phyloP scores from a whole-genome alignment of 1,140 invertebrate species.

The Probaryconus sp. region DNA sequence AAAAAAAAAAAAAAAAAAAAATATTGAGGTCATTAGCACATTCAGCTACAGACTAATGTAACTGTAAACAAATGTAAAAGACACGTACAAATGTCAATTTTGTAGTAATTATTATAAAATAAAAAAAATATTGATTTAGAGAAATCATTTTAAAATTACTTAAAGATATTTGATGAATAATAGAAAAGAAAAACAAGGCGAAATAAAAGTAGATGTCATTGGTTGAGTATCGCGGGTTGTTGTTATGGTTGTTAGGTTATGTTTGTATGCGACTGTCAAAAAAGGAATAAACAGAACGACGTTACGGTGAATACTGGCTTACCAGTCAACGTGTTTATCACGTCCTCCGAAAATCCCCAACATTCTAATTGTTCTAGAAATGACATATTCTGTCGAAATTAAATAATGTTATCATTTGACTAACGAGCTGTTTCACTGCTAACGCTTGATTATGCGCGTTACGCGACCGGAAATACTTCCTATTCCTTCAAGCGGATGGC shows the following conservation, averaged over 20 bases:
- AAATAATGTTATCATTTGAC: slow-evolving; percentile 21
- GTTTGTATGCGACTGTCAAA: slow-evolving; percentile 32
- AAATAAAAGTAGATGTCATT: too few relatives aligned
- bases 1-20: too few relatives aligned
- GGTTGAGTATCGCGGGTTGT: too few relatives aligned
- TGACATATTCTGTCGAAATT: slow-evolving; percentile 22
- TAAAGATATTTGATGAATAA: too few relatives aligned
- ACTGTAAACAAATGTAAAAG: too few relatives aligned
- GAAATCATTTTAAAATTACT: too few relatives aligned
- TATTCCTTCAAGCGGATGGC: slow-evolving; percentile 41
- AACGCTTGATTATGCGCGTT: slow-evolving; percentile 23
- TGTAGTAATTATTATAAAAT: too few relatives aligned
- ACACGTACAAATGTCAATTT: too few relatives aligned
- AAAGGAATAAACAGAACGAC: background rate
- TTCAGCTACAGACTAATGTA: too few relatives aligned
- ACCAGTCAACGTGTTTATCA: slow-evolving; percentile 48
- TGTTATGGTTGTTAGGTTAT: slow-evolving; percentile 36
- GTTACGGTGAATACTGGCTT: background rate
- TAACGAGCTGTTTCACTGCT: slow-evolving; percentile 7
- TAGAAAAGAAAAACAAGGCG: too few relatives aligned
- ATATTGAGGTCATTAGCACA: too few relatives aligned
- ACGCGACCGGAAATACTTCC: slow-evolving; percentile 43
- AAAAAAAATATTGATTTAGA: too few relatives aligned
- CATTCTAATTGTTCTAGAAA: slow-evolving; percentile 50
- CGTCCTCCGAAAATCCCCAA: slow-evolving; percentile 52